Evolutionary conservation across 1,140 invertebrate species (phyloP).

Genomic region (Latrodectus geometricus): DNA sequence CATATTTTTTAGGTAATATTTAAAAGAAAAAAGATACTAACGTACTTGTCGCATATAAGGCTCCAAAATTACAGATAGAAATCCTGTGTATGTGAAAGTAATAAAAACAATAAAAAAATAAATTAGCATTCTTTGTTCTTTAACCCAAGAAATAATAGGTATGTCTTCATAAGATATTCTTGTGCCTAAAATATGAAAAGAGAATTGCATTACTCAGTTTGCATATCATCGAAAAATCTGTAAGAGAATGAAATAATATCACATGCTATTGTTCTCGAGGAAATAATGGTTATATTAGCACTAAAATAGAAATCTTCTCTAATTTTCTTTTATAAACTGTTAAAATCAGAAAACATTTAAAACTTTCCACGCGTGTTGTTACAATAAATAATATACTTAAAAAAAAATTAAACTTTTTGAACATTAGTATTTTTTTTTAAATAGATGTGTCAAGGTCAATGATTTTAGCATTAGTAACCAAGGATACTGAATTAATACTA

Average conservation of each 20-base stretch:
- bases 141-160: conserved; percentile 20
- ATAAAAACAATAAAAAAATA: conserved; percentile 18
- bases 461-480: too few relatives aligned
- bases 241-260: not conserved
- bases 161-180: conserved; percentile 3
- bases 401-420: too few relatives aligned
- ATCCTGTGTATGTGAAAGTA: conserved; percentile 16
- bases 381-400: too few relatives aligned
- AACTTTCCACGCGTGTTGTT: too few relatives aligned
- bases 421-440: too few relatives aligned
- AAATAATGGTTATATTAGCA: not conserved
- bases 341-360: not conserved
- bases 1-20: not conserved
- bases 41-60: conserved; percentile 25
- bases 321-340: not conserved
- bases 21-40: not conserved
- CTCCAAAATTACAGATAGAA: conserved; percentile 18
- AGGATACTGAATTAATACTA: too few relatives aligned
- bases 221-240: not conserved
- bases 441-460: too few relatives aligned
- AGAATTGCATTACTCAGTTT: not conserved
- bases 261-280: not conserved
- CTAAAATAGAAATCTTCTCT: not conserved
- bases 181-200: not conserved
- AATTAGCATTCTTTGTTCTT: conserved; percentile 4